Evolutionary conservation across 2,797 vertebrate genomes (phyloP).

Genomic region (Numenius phaeopus): DNA sequence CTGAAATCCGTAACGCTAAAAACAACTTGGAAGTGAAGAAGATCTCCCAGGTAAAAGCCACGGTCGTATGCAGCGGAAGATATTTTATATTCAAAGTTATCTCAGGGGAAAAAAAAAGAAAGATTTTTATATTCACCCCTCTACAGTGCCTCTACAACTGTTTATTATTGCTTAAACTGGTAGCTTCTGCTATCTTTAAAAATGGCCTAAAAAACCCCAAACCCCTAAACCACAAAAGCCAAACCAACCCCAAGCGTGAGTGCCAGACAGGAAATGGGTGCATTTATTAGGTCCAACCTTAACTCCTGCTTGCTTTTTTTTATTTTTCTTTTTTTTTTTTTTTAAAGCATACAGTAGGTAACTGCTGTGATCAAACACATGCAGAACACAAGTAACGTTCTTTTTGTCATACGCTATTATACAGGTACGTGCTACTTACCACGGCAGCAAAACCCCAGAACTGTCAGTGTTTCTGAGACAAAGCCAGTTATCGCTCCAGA

Average conservation of each 20-base stretch:
- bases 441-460: background rate
- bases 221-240: background rate
- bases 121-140: background rate
- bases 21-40: background rate
- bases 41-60: background rate
- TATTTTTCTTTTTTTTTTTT: too few relatives aligned
- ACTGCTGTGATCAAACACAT: background rate
- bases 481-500: conserved; percentile 4
- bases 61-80: background rate
- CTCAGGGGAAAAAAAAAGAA: background rate
- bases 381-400: background rate
- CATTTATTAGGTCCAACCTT: background rate
- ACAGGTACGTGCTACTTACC: conserved; percentile 24
- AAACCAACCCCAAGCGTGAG: background rate
- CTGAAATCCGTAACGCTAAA: background rate
- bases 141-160: background rate
- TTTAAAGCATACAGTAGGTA: background rate
- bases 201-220: background rate
- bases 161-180: background rate
- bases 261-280: background rate
- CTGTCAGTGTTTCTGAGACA: conserved; percentile 45
- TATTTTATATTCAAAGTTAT: background rate
- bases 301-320: background rate
- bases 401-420: background rate
- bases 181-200: background rate